phyloP scores from a whole-genome alignment of 2,888 invertebrate genomes.

The Notodonta ziczac region DNA sequence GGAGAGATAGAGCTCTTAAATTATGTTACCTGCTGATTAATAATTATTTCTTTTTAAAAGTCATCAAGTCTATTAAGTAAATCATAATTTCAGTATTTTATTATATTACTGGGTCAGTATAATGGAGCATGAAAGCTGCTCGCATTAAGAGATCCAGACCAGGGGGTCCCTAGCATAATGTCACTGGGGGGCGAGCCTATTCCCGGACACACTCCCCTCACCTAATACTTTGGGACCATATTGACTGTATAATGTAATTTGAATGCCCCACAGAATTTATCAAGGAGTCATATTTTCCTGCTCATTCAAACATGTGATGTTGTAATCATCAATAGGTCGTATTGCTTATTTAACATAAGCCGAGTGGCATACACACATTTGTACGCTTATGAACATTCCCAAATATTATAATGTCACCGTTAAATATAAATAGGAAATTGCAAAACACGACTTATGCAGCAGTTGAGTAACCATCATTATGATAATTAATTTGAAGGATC shows the following conservation, averaged over 20 bases:
- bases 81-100: too few relatives aligned
- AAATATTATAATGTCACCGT: conserved; percentile 4
- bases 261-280: neutral
- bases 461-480: neutral
- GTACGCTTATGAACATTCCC: conserved; percentile 3
- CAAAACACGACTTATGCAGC: neutral
- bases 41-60: neutral
- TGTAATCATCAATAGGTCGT: conserved; percentile 3
- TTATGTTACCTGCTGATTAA: neutral
- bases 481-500: too few relatives aligned
- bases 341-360: conserved; percentile 1
- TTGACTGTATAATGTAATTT: neutral
- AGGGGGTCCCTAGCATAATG: too few relatives aligned
- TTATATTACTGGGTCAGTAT: too few relatives aligned
- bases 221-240: too few relatives aligned
- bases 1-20: neutral
- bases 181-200: too few relatives aligned
- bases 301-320: neutral
- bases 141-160: too few relatives aligned
- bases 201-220: too few relatives aligned
- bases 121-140: too few relatives aligned
- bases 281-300: neutral
- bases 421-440: conserved; percentile 1
- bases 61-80: too few relatives aligned
- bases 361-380: conserved; percentile 1